Percentiles rank a stretch among this genome's conserved stretches.
Evolutionary conservation across 2,797 vertebrate genomes (phyloP).

Genomic region (Vireo griseus): DNA sequence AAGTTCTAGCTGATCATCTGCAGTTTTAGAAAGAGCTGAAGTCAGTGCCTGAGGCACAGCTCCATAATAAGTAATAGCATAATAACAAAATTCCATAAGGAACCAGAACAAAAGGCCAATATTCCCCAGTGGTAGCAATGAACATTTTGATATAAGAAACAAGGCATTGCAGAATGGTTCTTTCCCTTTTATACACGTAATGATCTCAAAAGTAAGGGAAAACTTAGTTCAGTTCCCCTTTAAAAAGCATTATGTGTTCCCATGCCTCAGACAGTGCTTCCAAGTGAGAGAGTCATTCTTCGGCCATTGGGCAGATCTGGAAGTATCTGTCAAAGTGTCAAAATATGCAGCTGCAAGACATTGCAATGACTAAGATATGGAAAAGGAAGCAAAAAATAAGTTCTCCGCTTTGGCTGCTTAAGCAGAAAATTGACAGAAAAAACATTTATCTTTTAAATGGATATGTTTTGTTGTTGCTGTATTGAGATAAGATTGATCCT

Average conservation of each 20-base stretch:
- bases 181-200: not conserved
- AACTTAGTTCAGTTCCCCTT: not conserved
- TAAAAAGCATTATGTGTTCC: not conserved
- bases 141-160: not conserved
- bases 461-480: not conserved
- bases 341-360: slow-evolving; percentile 33
- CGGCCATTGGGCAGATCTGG: not conserved
- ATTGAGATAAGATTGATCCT: not conserved
- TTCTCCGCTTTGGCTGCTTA: not conserved
- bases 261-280: not conserved
- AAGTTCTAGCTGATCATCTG: not conserved
- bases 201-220: not conserved
- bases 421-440: not conserved
- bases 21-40: not conserved
- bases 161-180: not conserved
- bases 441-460: not conserved
- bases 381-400: not conserved
- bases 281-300: not conserved
- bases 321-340: slow-evolving; percentile 33
- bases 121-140: not conserved
- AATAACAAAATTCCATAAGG: not conserved
- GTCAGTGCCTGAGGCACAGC: not conserved
- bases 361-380: not conserved
- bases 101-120: not conserved
- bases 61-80: not conserved